phyloP scores from a whole-genome alignment of 2,113 vertebrate species.

The Elanus axillaris region DNA sequence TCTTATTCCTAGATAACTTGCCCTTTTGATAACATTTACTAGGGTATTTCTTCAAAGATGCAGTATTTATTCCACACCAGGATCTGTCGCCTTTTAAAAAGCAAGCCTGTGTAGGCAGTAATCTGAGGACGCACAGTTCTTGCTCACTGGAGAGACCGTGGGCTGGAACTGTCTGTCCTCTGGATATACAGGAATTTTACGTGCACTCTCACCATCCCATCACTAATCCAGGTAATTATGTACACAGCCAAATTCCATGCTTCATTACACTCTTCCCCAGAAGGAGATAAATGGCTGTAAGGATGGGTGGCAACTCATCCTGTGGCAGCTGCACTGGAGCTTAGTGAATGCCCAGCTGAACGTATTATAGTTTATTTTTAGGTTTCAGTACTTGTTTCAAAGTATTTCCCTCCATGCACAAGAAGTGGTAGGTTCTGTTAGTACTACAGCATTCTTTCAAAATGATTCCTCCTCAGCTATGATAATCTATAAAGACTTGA shows the following conservation, averaged over 20 bases:
- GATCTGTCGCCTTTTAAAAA: background rate
- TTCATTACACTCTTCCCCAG: background rate
- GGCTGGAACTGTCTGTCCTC: background rate
- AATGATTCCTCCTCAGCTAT: background rate
- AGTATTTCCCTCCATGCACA: background rate
- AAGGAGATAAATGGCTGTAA: background rate
- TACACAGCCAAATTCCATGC: background rate
- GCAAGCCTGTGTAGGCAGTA: background rate
- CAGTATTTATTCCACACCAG: background rate
- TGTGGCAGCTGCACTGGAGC: background rate
- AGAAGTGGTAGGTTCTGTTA: background rate
- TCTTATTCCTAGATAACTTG: background rate
- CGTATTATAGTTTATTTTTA: background rate
- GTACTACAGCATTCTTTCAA: background rate
- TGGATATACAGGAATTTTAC: background rate
- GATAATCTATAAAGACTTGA: background rate
- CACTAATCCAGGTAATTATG: conserved; percentile 23
- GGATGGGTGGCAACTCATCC: background rate
- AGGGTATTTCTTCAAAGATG: background rate
- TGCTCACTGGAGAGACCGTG: background rate
- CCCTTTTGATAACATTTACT: background rate
- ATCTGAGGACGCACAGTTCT: background rate
- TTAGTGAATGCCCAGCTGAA: background rate
- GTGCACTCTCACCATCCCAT: background rate
- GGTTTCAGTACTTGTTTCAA: background rate